Evolutionary conservation across 1,140 invertebrate genomes (phyloP).

Genomic region (Drosophila takahashii): DNA sequence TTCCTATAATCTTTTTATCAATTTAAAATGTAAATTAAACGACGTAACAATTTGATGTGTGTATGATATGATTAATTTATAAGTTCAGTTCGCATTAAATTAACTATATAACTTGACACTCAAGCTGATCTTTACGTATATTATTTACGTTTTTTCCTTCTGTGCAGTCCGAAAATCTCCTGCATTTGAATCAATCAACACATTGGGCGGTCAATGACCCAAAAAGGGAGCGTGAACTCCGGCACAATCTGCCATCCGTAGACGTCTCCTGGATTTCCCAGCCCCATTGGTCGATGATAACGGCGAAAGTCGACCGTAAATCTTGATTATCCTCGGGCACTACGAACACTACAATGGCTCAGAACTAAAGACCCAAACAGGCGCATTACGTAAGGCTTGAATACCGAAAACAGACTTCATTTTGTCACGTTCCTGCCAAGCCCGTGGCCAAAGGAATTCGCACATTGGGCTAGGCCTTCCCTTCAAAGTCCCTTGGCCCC

Average conservation of each 20-base stretch:
- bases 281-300: conserved; percentile 23
- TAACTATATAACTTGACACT: no score
- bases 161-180: not conserved
- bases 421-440: conserved; percentile 57
- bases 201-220: conserved; percentile 43
- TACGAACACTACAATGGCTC: conserved; percentile 24
- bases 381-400: conserved; percentile 65
- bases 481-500: conserved; percentile 9
- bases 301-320: conserved; percentile 34
- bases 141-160: not conserved
- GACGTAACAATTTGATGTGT: no score
- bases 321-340: conserved; percentile 48
- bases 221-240: conserved; percentile 27
- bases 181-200: conserved; percentile 37
- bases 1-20: no score
- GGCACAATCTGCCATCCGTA: conserved; percentile 1
- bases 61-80: no score
- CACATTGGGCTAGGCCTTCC: conserved; percentile 44
- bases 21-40: no score
- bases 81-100: no score
- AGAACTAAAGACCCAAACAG: conserved; percentile 20
- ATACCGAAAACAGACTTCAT: conserved; percentile 46
- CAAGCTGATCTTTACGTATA: not conserved
- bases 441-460: conserved; percentile 48
- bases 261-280: conserved; percentile 13